These are phyloP conservation scores for Entomobrya proxima DNA, from an alignment of 2,888 invertebrate species.

Conservation along the genomic window DNA sequence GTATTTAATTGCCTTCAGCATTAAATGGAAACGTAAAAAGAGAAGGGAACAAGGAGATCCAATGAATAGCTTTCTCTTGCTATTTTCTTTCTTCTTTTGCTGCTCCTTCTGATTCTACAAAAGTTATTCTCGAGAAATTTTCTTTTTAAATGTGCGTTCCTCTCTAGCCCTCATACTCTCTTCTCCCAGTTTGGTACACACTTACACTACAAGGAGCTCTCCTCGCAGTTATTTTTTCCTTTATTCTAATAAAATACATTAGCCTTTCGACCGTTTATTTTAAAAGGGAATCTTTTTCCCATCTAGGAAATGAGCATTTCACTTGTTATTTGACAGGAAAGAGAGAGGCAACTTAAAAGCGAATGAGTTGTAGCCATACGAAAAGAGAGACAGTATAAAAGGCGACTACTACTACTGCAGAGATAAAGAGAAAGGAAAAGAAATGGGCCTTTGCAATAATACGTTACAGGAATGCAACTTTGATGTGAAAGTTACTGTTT, in stretches of 20 bases:
- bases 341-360: constrained; percentile 17
- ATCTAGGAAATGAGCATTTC: constrained; percentile 57
- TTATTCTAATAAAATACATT: constrained; percentile 55
- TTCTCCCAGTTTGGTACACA: background rate
- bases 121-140: constrained; percentile 43
- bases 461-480: too few relatives aligned
- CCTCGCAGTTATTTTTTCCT: constrained; percentile 17
- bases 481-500: background rate
- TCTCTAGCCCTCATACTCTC: background rate
- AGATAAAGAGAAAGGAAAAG: background rate
- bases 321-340: constrained; percentile 54
- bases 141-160: constrained; percentile 45
- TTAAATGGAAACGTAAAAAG: constrained; percentile 51
- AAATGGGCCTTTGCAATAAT: background rate
- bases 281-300: constrained; percentile 58
- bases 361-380: constrained; percentile 5
- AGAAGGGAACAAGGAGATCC: constrained; percentile 5
- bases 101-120: background rate
- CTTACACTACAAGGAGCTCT: background rate
- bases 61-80: constrained; percentile 21
- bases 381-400: too few relatives aligned
- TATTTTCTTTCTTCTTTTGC: constrained; percentile 2
- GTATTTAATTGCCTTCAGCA: constrained; percentile 63
- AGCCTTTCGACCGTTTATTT: constrained; percentile 60
- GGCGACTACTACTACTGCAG: background rate